phyloP scores from a whole-genome alignment of 2,113 vertebrate genomes.

The Sturnus vulgaris region DNA sequence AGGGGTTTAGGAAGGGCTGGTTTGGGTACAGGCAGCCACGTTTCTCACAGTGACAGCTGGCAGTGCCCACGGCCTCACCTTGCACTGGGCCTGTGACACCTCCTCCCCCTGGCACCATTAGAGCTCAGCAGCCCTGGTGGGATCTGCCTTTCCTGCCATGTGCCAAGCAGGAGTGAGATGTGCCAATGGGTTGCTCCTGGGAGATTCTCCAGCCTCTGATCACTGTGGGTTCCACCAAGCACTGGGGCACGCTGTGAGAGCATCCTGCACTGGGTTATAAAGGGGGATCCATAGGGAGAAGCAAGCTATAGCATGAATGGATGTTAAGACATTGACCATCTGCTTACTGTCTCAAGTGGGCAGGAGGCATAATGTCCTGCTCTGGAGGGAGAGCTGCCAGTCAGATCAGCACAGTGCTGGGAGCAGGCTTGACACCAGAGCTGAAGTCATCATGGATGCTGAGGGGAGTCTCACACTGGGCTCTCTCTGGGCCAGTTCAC shows the following conservation, averaged over 20 bases:
- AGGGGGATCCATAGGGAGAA: background rate
- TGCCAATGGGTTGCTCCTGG: background rate
- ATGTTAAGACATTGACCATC: background rate
- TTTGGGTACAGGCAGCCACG: background rate
- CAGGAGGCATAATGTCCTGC: background rate
- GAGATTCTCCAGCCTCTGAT: background rate
- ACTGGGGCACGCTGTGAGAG: background rate
- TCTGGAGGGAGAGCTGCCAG: background rate
- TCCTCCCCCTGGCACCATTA: background rate
- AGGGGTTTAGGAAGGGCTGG: background rate
- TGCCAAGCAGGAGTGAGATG: background rate
- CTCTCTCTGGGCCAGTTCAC: conserved; percentile 69
- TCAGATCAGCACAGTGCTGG: background rate
- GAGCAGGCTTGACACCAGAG: background rate
- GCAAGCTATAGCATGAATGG: accelerated
- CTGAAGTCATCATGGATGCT: accelerated
- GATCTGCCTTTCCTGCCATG: background rate
- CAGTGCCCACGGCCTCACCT: background rate
- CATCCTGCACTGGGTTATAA: background rate
- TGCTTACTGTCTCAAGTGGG: background rate
- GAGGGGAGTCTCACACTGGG: background rate
- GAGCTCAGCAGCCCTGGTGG: background rate
- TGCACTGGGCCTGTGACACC: no score
- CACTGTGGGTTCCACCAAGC: background rate
- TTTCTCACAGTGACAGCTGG: background rate